Base-by-base conservation (phyloP, 2,888 invertebrate species). In the Sphaerophoria taeniata region DNA sequence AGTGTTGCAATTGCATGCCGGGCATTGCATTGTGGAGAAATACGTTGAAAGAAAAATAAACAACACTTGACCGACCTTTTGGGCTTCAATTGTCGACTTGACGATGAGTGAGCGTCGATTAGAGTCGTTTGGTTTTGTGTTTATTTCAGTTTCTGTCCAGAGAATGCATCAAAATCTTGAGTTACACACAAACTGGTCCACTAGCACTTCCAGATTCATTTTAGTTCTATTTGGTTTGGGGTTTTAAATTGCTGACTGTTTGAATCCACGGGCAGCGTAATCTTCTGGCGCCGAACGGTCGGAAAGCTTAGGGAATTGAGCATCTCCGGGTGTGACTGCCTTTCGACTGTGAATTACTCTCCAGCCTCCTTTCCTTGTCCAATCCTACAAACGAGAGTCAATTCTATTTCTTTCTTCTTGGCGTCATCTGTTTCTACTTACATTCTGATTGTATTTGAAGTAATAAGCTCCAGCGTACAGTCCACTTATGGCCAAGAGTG, bases 371-470 rank as follows among this genome's bases (percentile, higher is more conserved):
- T 94, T 94, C 85, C 94, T 94, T 0, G 95, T 95, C 97, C 97
- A 97, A 91, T 95, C 95, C 96, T 96, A 72, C 1, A 88, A 83
- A 47, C n/a, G 6, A 58, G 6, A 58, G 6, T 39, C 7, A 9
- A 9, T 34, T 34, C 16, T 3, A 6, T 16, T 3, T 6, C 16
- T 16, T 6, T 2, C 4, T 7, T 2, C 4, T 12, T 3, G 0
- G 12, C 6, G 34, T 16, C 12, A 34, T 24, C 24, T 24, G 24
- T 24, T 24, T 24, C 1, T 24, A 94, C 95, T 94, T 92, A 96
- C 96, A 92, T 96, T 95, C 87, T 92, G 92, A 91, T 96, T 95
- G 90, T 97, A 97, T 93, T 97, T 97, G 87, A 96, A 94, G 89
- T 97, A 96, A 90, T 98, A 98, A 76, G 94, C 94, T 0, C 89